These are phyloP conservation scores for Diplodus sargus DNA, from an alignment of 2,797 vertebrate species.

Conservation along the genomic window DNA sequence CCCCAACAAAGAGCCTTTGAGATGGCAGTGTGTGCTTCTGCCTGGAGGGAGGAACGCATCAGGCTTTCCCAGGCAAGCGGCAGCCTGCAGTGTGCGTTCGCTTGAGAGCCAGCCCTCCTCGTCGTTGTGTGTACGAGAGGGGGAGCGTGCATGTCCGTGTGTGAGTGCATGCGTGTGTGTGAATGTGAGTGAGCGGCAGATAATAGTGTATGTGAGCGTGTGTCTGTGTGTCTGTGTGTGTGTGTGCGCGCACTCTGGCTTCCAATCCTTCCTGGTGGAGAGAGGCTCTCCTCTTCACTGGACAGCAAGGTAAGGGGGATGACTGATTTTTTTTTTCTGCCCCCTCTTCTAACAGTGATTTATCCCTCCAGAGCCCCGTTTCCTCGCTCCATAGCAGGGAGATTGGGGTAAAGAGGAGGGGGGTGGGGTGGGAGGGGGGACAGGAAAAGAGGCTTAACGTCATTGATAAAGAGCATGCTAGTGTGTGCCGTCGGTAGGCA, in stretches of 20 bases:
- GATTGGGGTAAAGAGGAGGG: constrained; percentile 42
- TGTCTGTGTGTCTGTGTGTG: constrained; percentile 64
- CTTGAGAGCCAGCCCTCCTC: constrained; percentile 80
- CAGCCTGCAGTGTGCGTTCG: constrained; percentile 88
- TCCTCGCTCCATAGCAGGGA: constrained; percentile 45
- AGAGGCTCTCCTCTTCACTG: constrained; percentile 79
- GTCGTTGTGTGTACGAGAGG: constrained; percentile 51
- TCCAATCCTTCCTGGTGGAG: constrained; percentile 82
- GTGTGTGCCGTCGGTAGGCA: constrained; percentile 59
- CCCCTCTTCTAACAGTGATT: constrained; percentile 56
- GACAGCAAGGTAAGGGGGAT: constrained; percentile 83
- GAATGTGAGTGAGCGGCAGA: constrained; percentile 60
- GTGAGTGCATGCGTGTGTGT: constrained; percentile 63
- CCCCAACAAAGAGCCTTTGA: constrained; percentile 85
- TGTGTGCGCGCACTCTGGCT: constrained; percentile 69
- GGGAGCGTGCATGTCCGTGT: constrained; percentile 57
- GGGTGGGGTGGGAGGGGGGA: constrained; percentile 13
- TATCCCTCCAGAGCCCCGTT: constrained; percentile 54
- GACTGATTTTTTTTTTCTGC: constrained; percentile 42
- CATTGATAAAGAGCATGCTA: constrained; percentile 80
- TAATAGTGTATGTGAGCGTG: constrained; percentile 66
- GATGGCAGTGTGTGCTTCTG: constrained; percentile 85
- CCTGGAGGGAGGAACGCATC: constrained; percentile 91
- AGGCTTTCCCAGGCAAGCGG: constrained; percentile 88
- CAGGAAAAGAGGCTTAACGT: constrained; percentile 72